Evolutionary conservation across 1,140 invertebrate genomes (phyloP).

Genomic region (Drosophila lacteicornis): DNA sequence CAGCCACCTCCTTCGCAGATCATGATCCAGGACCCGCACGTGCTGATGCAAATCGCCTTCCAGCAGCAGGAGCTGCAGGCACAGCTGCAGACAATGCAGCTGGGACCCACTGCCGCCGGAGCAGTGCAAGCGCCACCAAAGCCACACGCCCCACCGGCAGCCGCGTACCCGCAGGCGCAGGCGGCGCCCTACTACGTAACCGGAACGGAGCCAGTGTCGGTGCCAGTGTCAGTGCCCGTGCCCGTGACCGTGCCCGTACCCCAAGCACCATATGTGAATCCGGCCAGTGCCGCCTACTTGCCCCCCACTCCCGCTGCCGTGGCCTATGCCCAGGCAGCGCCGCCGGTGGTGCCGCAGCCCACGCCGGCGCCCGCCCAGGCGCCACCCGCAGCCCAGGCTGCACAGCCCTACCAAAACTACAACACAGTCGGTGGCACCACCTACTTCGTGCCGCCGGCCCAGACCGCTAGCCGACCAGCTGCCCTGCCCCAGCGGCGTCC

Average conservation of each 20-base stretch:
- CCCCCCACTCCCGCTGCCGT: slow-evolving; percentile 69
- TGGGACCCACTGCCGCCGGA: slow-evolving; percentile 44
- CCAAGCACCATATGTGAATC: slow-evolving; percentile 64
- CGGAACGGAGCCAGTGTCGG: slow-evolving; percentile 53
- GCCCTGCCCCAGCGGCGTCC: slow-evolving; percentile 83
- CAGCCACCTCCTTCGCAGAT: slow-evolving; percentile 68
- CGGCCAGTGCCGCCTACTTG: slow-evolving; percentile 64
- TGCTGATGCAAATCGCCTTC: slow-evolving; percentile 80
- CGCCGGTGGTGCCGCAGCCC: slow-evolving; percentile 41
- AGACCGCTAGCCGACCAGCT: slow-evolving; percentile 67
- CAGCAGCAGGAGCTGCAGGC: slow-evolving; percentile 81
- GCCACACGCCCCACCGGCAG: slow-evolving; percentile 47
- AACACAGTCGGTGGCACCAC: slow-evolving; percentile 84
- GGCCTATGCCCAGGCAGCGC: slow-evolving; percentile 64
- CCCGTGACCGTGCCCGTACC: slow-evolving; percentile 55
- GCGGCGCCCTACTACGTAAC: slow-evolving; percentile 84
- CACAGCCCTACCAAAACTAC: slow-evolving; percentile 75
- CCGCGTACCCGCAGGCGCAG: slow-evolving; percentile 70
- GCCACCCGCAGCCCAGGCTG: slow-evolving; percentile 41
- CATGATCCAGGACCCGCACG: slow-evolving; percentile 77
- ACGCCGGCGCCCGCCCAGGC: slow-evolving; percentile 46
- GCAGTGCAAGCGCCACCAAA: slow-evolving; percentile 54
- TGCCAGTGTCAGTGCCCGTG: slow-evolving; percentile 43
- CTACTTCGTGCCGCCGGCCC: slow-evolving; percentile 81
- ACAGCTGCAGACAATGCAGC: slow-evolving; percentile 74